Base-by-base conservation (phyloP, 2,797 vertebrate species). In the Myotis findleyi region DNA sequence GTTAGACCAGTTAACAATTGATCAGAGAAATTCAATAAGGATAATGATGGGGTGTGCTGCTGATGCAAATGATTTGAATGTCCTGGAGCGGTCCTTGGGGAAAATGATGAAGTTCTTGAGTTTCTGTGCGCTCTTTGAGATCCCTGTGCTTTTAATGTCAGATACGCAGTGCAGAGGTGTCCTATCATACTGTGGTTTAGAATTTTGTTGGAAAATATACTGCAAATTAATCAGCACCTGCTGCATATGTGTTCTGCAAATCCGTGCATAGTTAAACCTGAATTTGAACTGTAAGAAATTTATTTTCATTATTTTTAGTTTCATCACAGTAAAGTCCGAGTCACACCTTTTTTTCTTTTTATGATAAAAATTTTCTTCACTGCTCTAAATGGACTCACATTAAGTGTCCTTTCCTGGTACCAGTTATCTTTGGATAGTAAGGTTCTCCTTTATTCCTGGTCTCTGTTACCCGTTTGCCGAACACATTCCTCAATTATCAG, bases 261-360 rank as follows among this genome's bases (percentile, higher is more conserved):
- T 84, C 18, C 64, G 2, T 62, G 9, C 20, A 4, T 44, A 81
- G 21, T 87, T 87, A 81, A 95, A 36, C 83, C 72, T 93, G 3
- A 93, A 69, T 75, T 92, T 73, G 90, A 83, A 71, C 38, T 87
- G 7, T 51, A 88, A 93, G 36, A 87, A 95, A 90, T 30, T 62
- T 80, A n/a, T 90, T 95, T 91, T 93, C 53, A 86, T 69, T 89
- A 66, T 68, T 90, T 87, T 71, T 76, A 88, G 30, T 92, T 87
- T 87, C 11, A 66, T 77, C 44, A 93, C 51, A 51, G 25, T 36
- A 51, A 44, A 86, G 14, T 84, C 30, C 20, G 47, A 73, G 0
- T 30, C 14, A 80, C 17, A 30, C 8, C 17, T 41, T 71, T 84
- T n/a, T 53, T 53, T 18, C 53, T 77, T 92, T 85, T 82, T 93